Percentiles rank a stretch among this genome's conserved stretches.
Evolutionary conservation across 1,140 invertebrate genomes (phyloP).

Genomic region (Drosophila setifemur): DNA sequence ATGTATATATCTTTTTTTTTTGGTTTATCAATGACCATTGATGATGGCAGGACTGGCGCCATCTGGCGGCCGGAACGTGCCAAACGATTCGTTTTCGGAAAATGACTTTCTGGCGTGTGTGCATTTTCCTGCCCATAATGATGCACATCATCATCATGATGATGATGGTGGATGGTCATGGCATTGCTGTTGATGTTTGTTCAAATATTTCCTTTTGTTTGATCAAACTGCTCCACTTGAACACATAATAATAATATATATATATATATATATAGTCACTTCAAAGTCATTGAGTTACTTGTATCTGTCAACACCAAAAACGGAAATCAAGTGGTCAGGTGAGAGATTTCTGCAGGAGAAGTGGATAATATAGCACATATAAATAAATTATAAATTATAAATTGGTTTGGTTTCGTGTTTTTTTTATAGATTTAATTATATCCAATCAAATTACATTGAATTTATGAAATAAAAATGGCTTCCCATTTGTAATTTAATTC

Average conservation of each 20-base stretch:
- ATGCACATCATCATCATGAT: conserved; percentile 12
- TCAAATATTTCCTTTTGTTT: conserved; percentile 28
- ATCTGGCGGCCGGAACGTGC: conserved; percentile 48
- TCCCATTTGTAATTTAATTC: too few relatives aligned
- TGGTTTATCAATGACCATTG: conserved; percentile 14
- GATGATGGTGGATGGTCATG: conserved; percentile 26
- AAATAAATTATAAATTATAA: too few relatives aligned
- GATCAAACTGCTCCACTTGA: conserved; percentile 36
- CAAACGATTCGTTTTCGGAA: conserved; percentile 33
- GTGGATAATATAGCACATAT: too few relatives aligned
- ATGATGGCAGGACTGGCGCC: conserved; percentile 37
- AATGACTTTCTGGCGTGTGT: conserved; percentile 66
- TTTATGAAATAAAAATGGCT: too few relatives aligned
- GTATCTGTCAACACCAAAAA: conserved; percentile 37
- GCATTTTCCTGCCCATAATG: conserved; percentile 22
- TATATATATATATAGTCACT: conserved; percentile 50
- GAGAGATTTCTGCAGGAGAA: background rate
- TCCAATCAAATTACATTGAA: too few relatives aligned
- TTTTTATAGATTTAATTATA: too few relatives aligned
- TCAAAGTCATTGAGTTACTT: conserved; percentile 11
- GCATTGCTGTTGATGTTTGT: conserved; percentile 26
- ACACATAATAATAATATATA: conserved; percentile 9
- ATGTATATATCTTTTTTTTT: too few relatives aligned
- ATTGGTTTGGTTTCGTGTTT: too few relatives aligned
- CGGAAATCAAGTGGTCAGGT: background rate